Evolutionary conservation across 2,113 vertebrate genomes (phyloP), one percentile per base, ranked within the genome.

Genomic region (Platichthys flesus): DNA sequence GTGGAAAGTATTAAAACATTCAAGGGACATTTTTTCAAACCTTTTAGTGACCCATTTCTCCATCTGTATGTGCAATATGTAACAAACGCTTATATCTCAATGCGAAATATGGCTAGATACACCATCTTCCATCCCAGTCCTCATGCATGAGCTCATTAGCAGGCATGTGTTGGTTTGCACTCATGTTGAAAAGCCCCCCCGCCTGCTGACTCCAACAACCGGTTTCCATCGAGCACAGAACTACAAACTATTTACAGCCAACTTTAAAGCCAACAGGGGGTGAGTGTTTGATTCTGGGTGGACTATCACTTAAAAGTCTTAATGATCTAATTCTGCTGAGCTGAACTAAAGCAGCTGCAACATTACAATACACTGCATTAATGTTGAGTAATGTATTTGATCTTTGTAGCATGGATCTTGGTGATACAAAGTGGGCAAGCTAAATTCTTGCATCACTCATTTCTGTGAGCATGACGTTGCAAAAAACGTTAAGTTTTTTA

Each of bases 141-240:
- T 64, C 18, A 26, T 16, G 58, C 54, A 49, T 14, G 24, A 28
- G 55, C 68, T 81, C 59, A 37, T 78, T 83, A 78, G 76, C 66
- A 40, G 21, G 63, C 8, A 0, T 21, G 16, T 45, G 74, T 72
- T 58, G 51, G 42, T 60, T 65, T 57, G 71, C 23, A n/a, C 37
- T 28, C 37, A 37, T 23, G 23, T 73, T 72, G 54, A 74, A 81
- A 37, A 40, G 0, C 28, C 54, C 24, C 18, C 18, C 47, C 63
- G 35, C 70, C 80, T 47, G 71, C 64, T 57, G 80, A 57, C 63
- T 58, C 26, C 71, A 42, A 58, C 51, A 12, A 16, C 62, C 67
- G 59, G 71, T 76, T 57, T 52, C 56, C 58, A 54, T 56, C 23
- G 28, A 67, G 21, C 54, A 57, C 76, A 8, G 61, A 71, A 69